A percentile compares a stretch with the other conserved stretches of the same genome.
phyloP scores from a whole-genome alignment of 2,113 vertebrate genomes.

The Lipotes vexillifer region DNA sequence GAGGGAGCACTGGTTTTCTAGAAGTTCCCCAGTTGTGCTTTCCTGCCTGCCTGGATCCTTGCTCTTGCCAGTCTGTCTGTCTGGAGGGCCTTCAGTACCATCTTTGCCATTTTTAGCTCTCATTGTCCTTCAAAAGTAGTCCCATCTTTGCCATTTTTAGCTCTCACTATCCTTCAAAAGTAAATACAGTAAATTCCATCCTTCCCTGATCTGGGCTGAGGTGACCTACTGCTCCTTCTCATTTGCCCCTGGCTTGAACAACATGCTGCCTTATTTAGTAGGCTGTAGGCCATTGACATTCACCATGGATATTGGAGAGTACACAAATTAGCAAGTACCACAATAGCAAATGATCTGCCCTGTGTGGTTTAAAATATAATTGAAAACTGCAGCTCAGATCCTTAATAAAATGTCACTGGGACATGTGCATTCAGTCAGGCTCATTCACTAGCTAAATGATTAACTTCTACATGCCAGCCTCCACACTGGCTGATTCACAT shows the following conservation, averaged over 20 bases:
- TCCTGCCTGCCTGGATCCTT: background rate
- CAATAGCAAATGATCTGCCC: background rate
- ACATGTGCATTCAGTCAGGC: background rate
- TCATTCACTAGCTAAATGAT: background rate
- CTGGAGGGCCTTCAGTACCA: background rate
- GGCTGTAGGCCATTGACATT: background rate
- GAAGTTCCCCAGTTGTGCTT: background rate
- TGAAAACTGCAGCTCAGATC: background rate
- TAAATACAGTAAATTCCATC: background rate
- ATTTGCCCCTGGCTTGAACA: background rate
- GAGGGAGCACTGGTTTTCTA: background rate
- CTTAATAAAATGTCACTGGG: background rate
- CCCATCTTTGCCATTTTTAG: background rate
- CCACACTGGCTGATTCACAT: background rate
- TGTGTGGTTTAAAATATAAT: constrained; percentile 21
- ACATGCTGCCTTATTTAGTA: background rate
- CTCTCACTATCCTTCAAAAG: background rate
- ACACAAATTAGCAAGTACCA: background rate
- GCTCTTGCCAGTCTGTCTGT: background rate
- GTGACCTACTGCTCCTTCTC: background rate
- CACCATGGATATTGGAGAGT: background rate
- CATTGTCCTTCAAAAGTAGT: background rate
- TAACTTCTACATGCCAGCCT: background rate
- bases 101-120: constrained; percentile 8
- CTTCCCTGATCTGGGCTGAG: background rate